A percentile compares a stretch with the other conserved stretches of the same genome.
Evolutionary conservation across 2,113 vertebrate genomes (phyloP).

Genomic region (Chaetorhynchus papuensis): DNA sequence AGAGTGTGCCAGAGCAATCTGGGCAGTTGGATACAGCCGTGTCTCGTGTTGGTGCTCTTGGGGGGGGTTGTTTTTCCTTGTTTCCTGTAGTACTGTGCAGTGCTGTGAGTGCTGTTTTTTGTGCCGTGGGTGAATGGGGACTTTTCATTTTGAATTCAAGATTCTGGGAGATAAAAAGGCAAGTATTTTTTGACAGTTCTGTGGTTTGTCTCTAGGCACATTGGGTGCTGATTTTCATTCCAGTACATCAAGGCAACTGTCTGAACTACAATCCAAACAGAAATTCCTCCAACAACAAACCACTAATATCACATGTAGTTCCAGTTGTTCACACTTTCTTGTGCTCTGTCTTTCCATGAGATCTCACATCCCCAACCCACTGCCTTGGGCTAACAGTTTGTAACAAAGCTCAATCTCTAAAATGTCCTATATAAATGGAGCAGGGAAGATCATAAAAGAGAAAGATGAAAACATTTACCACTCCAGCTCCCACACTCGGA

Average conservation of each 20-base stretch:
- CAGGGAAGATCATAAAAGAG: slow-evolving; percentile 72
- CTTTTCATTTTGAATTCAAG: slow-evolving; percentile 35
- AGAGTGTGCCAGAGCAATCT: not conserved
- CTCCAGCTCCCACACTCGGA: not conserved
- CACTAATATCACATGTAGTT: slow-evolving; percentile 42
- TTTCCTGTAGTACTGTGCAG: not conserved
- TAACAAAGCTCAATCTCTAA: slow-evolving; percentile 71
- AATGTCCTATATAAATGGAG: slow-evolving; percentile 68
- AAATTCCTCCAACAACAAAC: slow-evolving; percentile 56
- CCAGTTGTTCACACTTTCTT: slow-evolving; percentile 59
- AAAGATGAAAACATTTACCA: slow-evolving; percentile 70
- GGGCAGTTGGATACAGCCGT: not conserved
- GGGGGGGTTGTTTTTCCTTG: not conserved
- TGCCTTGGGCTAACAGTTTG: slow-evolving; percentile 75
- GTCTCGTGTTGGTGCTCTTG: not conserved
- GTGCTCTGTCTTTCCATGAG: slow-evolving; percentile 57
- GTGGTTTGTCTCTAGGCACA: slow-evolving; percentile 30
- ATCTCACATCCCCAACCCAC: slow-evolving; percentile 54
- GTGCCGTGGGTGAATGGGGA: not conserved
- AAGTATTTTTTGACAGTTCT: slow-evolving; percentile 36
- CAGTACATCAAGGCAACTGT: slow-evolving; percentile 59
- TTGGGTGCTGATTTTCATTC: slow-evolving; percentile 58
- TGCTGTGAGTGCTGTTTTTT: not conserved
- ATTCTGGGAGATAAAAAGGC: slow-evolving; percentile 42
- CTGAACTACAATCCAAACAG: slow-evolving; percentile 60